phyloP scores from a whole-genome alignment of 2,113 vertebrate species.

The Natator depressus region DNA sequence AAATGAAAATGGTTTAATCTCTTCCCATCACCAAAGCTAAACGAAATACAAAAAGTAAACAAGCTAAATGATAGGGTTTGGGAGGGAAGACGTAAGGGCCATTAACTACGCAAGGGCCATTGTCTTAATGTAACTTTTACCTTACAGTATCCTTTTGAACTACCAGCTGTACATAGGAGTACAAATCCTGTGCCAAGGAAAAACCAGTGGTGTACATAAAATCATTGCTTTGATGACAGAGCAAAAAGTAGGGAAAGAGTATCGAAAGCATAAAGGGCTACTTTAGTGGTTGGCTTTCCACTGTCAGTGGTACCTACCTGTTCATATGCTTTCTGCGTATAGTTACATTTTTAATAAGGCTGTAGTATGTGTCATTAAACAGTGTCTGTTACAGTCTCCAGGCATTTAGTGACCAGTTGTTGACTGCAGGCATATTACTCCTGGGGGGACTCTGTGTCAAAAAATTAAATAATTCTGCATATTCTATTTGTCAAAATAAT shows the following conservation, averaged over 20 bases:
- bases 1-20: neutral
- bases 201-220: neutral
- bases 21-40: neutral
- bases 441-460: no score
- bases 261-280: neutral
- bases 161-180: neutral
- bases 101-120: neutral
- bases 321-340: no score
- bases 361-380: neutral
- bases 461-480: no score
- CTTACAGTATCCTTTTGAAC: neutral
- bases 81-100: neutral
- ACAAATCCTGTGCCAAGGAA: neutral
- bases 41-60: neutral
- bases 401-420: neutral
- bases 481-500: no score
- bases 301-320: neutral
- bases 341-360: neutral
- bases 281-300: neutral
- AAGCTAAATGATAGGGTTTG: no score
- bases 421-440: neutral
- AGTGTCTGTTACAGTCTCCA: neutral
- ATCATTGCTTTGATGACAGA: neutral
- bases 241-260: neutral
- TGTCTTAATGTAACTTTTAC: neutral